These are phyloP conservation scores for Hucho hucho DNA, from an alignment of 2,113 vertebrate species.

Conservation along the genomic window DNA sequence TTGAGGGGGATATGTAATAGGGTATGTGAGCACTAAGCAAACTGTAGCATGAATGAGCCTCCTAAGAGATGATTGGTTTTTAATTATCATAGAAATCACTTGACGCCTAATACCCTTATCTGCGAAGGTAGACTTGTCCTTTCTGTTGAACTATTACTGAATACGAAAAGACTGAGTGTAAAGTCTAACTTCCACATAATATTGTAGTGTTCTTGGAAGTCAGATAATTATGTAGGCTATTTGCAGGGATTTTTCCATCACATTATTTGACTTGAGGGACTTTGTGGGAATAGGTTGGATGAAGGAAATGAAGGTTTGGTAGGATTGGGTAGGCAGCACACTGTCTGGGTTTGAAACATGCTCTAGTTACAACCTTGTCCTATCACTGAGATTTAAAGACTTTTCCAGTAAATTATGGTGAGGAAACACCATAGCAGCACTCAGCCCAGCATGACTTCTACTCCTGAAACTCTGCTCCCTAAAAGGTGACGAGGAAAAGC, in stretches of 20 bases:
- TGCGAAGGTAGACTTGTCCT: background rate
- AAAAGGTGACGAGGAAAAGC: background rate
- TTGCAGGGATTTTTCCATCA: no score
- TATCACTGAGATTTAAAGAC: background rate
- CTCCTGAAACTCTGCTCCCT: background rate
- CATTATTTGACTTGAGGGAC: background rate
- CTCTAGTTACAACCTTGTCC: background rate
- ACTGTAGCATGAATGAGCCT: background rate
- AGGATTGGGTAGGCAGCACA: background rate
- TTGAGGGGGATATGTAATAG: background rate
- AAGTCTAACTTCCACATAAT: no score
- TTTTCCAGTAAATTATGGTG: background rate
- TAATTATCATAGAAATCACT: background rate
- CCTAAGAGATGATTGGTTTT: background rate
- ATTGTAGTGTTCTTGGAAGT: no score
- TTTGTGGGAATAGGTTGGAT: background rate
- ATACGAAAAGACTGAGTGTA: no score
- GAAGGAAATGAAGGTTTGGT: background rate
- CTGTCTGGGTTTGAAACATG: background rate
- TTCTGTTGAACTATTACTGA: no score
- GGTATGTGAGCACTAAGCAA: background rate
- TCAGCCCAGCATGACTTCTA: background rate
- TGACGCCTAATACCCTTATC: no score
- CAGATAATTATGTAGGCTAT: no score
- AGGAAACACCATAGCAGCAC: background rate